These are phyloP conservation scores for Blastobasis adustella DNA, from an alignment of 2,888 invertebrate genomes.

Conservation along the genomic window DNA sequence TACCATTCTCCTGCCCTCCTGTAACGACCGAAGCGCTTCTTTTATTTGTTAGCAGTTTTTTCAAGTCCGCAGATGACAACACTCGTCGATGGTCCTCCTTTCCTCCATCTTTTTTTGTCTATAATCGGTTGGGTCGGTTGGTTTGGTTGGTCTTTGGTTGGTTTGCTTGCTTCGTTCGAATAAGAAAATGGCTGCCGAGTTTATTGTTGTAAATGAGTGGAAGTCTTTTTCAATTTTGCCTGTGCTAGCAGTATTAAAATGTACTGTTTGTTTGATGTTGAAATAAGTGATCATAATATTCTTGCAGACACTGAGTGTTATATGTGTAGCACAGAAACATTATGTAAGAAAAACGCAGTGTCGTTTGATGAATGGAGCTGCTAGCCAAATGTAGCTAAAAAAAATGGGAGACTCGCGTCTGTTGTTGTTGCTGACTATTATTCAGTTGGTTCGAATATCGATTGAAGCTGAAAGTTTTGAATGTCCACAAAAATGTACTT, in stretches of 20 bases:
- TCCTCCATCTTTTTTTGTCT: too few species aligned
- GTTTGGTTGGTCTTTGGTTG: too few species aligned
- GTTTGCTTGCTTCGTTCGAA: not conserved
- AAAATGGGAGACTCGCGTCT: conserved; percentile 69
- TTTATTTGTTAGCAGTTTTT: not conserved
- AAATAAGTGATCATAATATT: conserved; percentile 34
- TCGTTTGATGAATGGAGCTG: conserved; percentile 46
- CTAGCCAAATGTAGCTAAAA: conserved; percentile 53
- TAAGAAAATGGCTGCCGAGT: conserved; percentile 59
- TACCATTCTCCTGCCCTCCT: not conserved
- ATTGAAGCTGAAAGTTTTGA: conserved; percentile 53
- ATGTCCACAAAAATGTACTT: conserved; percentile 82
- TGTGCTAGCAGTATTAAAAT: conserved; percentile 36
- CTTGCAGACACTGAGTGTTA: conserved; percentile 28
- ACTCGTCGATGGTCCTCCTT: too few species aligned
- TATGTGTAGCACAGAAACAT: conserved; percentile 27
- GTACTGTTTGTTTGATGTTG: conserved; percentile 34
- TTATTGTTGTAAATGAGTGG: conserved; percentile 46
- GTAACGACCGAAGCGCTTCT: not conserved
- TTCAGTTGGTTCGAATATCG: conserved; percentile 40
- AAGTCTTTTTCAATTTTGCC: conserved; percentile 36
- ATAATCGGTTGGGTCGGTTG: too few species aligned
- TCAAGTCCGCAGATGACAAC: not conserved
- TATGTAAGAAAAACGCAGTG: conserved; percentile 48
- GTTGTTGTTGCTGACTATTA: conserved; percentile 54